These are phyloP conservation scores for Cabera pusaria DNA, from an alignment of 2,888 invertebrate species.

Conservation along the genomic window DNA sequence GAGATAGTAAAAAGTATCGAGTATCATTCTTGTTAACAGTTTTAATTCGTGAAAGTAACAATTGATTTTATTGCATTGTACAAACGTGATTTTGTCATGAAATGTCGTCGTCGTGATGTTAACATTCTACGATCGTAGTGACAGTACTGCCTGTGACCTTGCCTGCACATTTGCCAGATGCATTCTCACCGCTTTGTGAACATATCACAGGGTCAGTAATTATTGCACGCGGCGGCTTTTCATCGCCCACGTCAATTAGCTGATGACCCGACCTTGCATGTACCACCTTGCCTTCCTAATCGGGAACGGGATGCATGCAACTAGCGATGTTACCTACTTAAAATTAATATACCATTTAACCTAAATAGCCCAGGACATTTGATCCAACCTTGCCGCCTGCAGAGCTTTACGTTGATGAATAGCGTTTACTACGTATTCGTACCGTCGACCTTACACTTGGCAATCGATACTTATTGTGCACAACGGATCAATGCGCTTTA, in stretches of 20 bases:
- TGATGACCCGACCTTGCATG: conserved; percentile 32
- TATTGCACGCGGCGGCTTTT: conserved; percentile 48
- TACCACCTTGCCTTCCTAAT: conserved; percentile 22
- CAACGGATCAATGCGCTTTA: conserved; percentile 45
- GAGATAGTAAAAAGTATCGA: conserved; percentile 18
- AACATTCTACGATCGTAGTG: conserved; percentile 41
- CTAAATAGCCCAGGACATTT: conserved; percentile 14
- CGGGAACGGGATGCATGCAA: conserved; percentile 26
- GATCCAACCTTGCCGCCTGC: conserved; percentile 5
- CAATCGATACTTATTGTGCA: conserved; percentile 46
- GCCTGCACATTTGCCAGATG: conserved; percentile 45
- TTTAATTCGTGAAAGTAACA: conserved; percentile 36
- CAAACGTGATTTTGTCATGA: conserved; percentile 31
- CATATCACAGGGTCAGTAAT: conserved; percentile 54
- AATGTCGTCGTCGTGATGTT: conserved; percentile 51
- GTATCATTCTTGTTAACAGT: conserved; percentile 30
- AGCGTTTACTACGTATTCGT: conserved; percentile 15
- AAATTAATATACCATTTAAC: conserved; percentile 27
- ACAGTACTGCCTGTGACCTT: conserved; percentile 49
- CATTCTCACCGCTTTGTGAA: conserved; percentile 43
- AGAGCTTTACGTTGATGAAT: conserved; percentile 9
- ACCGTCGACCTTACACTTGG: conserved; percentile 39
- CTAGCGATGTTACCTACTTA: conserved; percentile 21
- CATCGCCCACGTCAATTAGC: conserved; percentile 57
- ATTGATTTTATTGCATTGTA: conserved; percentile 24